Base-by-base conservation (phyloP, 2,888 invertebrate genomes). In the Chesias legatella region DNA sequence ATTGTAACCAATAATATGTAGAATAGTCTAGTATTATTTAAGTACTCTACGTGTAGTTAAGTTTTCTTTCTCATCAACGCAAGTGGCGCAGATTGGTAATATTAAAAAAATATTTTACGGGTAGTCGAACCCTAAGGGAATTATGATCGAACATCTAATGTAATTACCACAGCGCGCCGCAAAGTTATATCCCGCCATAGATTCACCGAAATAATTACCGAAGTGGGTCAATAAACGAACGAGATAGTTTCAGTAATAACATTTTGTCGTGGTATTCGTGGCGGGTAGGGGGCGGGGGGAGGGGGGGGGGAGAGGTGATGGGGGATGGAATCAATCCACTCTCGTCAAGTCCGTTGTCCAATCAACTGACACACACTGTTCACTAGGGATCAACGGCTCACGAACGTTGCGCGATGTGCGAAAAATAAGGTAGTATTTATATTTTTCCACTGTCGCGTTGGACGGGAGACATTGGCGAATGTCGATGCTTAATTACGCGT, bases 361-460 rank as follows among this genome's bases (percentile, higher is more conserved):
- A 85, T 85, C 85, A 84, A 78, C 76, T 77, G 83, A 76, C 82
- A 76, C 72, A 73, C 75, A 66, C 70, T 74, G 79, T 77, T 78
- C 82, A 65, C 79, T 68, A 51, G 83, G 85, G 84, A 81, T 80
- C 74, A 72, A 50, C 63, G 63, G 47, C 56, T 59, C 49, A 52
- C 58, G 56, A 53, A 48, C 48, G 41, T 51, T 35, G 58, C 48
- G 30, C 54, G 52, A 58, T 62, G 53, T 61, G 56, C 61, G 52
- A 58, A 63, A 61, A 60, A 62, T 56, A 41, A 31, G 27, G 20
- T 6, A 31, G 33, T 36, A 51, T 54, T 59, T 60, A 52, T 60
- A 58, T 65, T 60, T 60, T 58, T 58, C 56, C 20, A 10, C 51
- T 53, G 47, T 56, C 47, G 53, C 51, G 48, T 32, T 26, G 33